Evolutionary conservation across 1,140 invertebrate species (phyloP).

Genomic region (Frieseomelitta varia): DNA sequence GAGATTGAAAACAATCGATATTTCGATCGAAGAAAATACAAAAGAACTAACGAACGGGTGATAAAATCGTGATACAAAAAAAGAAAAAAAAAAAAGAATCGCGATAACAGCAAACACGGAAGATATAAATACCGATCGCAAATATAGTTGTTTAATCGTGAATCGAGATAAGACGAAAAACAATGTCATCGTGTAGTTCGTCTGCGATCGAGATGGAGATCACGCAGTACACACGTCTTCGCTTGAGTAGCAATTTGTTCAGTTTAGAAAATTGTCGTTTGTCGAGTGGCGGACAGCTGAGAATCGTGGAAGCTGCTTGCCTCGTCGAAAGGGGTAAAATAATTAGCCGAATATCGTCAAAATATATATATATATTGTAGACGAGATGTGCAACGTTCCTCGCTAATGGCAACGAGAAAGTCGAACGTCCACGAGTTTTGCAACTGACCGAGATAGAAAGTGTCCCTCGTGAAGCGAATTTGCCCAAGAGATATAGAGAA

Average conservation of each 20-base stretch:
- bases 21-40: neutral
- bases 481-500: neutral
- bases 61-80: too few species aligned
- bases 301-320: too few species aligned
- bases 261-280: neutral
- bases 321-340: neutral
- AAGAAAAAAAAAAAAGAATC: neutral
- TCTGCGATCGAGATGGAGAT: neutral
- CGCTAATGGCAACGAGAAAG: neutral
- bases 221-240: neutral
- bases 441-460: neutral
- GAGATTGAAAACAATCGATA: neutral
- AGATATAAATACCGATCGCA: neutral
- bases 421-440: neutral
- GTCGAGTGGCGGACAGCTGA: neutral
- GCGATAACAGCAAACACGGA: slow-evolving; percentile 25
- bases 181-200: neutral
- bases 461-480: neutral
- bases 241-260: too few species aligned
- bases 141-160: slow-evolving; percentile 49
- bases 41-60: neutral
- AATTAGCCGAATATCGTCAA: neutral
- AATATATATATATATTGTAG: too few species aligned
- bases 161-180: slow-evolving; percentile 49
- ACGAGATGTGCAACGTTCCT: too few species aligned